Evolutionary conservation across 2,797 vertebrate species (phyloP), one percentile per base, ranked within the genome.

Genomic region (Scleropages formosus): DNA sequence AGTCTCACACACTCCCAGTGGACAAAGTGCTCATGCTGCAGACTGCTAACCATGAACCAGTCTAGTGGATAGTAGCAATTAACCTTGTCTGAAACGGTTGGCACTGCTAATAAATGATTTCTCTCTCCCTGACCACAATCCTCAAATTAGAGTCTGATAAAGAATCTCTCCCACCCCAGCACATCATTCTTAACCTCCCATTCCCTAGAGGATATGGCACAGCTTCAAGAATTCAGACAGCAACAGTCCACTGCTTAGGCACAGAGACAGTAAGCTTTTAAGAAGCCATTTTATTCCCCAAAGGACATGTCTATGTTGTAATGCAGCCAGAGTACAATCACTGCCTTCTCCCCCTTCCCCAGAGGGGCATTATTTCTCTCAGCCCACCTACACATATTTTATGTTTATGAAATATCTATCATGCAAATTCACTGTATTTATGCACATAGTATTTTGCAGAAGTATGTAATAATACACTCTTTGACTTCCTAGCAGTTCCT

Each of bases 191-290:
- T 59, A 47, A 26, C 53, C 26, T 39, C 39, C 31, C 20, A 68
- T 58, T 58, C 53, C 65, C 64, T 10, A 59, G 47, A 76, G 69
- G 13, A 64, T n/a, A n/a, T 77, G 75, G 75, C 75, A 65, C 4
- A 12, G 13, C 60, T 72, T 77, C 75, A 77, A 72, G 60, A 71
- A 77, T 77, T 64, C 60, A 62, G n/a, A 63, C 72, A 72, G 61
- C 59, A 65, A 44, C 64, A 58, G 68, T 58, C 59, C 39, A 46
- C 72, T 72, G 69, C 60, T 62, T 61, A 58, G 49, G 61, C 24
- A 64, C 47, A 53, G 69, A 62, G 68, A 65, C 75, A 72, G 59
- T 51, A 49, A 68, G 75, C 69, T 72, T 61, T 62, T 64, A 77
- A 65, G 75, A 72, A 72, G 60, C 75, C 72, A 49, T 70, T 31